Base-by-base conservation (phyloP, 2,113 vertebrate species). In the Ranitomeya variabilis region DNA sequence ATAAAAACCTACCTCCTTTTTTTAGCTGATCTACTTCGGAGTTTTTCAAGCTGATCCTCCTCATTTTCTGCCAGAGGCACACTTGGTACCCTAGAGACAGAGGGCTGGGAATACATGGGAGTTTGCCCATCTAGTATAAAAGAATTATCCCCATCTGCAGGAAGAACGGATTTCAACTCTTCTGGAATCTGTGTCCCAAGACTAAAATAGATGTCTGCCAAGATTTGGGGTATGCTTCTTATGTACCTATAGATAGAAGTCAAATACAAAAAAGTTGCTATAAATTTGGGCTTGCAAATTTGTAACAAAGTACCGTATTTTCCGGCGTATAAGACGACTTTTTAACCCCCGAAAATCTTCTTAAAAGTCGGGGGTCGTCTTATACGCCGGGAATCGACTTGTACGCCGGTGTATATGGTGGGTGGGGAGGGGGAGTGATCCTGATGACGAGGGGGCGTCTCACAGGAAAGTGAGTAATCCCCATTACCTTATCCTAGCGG, bases 111-210 rank as follows among this genome's bases (percentile, higher is more conserved):
- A 80, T 90, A 86, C 1, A 92, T 91, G 0, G 97, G 94, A 52
- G 96, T 97, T 82, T 93, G 91, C 73, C 95, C 96, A 84, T 97
- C 96, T 89, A 95, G 94, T 37, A 93, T 90, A 80, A 97, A 3
- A 0, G 97, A 99, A 51, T 99, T 97, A 73, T 99, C 98, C 19
- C 97, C 98, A 88, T 98, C 97, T 23, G 95, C 80, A 26, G 98
- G 98, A 86, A 99, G 95, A 84, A 96, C 93, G 3, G 93, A 93
- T n/a, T 94, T 91, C 89, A 99, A 93, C 45, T 94, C 96, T 0
- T 94, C 93, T 0, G 98, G 98, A 85, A 98, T 94, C 93, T 94
- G 95, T 5, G 95, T 96, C 23, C 98, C 98, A 0, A 99, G 94
- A 89, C 95, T 95, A 52, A 97, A 93, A 80, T 99, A 99, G 83